phyloP scores from a whole-genome alignment of 2,113 vertebrate genomes.

The Semicossyphus pulcher region DNA sequence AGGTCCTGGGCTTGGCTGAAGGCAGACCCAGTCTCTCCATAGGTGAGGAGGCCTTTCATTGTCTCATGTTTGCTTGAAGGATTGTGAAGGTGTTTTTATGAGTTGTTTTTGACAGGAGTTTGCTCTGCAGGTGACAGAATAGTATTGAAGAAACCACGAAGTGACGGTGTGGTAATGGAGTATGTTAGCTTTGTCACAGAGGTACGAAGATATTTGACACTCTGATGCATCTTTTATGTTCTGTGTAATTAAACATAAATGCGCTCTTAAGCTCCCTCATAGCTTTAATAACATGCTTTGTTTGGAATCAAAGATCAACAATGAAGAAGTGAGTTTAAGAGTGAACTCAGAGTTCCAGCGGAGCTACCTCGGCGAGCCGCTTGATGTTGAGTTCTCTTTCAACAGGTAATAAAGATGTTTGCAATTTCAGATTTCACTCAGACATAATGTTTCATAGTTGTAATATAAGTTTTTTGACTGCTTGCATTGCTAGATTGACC shows the following conservation, averaged over 20 bases:
- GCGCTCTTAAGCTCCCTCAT: not conserved
- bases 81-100: not conserved
- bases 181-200: slow-evolving; percentile 86
- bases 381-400: slow-evolving; percentile 92
- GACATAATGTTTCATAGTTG: not conserved
- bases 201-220: slow-evolving; percentile 75
- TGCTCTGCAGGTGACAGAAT: slow-evolving; percentile 88
- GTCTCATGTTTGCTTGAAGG: not conserved
- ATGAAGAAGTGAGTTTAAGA: slow-evolving; percentile 89
- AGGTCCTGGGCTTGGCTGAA: slow-evolving; percentile 90
- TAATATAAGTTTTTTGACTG: not conserved
- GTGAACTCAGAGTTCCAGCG: slow-evolving; percentile 87
- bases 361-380: slow-evolving; percentile 89
- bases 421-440: not conserved
- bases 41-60: slow-evolving; percentile 76
- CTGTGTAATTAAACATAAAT: not conserved
- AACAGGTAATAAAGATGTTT: slow-evolving; percentile 83
- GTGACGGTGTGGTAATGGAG: slow-evolving; percentile 79
- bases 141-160: slow-evolving; percentile 86
- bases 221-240: not conserved
- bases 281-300: not conserved
- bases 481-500: slow-evolving; percentile 81
- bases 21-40: slow-evolving; percentile 86
- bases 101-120: not conserved
- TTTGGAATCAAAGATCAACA: slow-evolving; percentile 81